Base-by-base conservation (phyloP, 1,140 invertebrate genomes). In the Heterodera schachtii region DNA sequence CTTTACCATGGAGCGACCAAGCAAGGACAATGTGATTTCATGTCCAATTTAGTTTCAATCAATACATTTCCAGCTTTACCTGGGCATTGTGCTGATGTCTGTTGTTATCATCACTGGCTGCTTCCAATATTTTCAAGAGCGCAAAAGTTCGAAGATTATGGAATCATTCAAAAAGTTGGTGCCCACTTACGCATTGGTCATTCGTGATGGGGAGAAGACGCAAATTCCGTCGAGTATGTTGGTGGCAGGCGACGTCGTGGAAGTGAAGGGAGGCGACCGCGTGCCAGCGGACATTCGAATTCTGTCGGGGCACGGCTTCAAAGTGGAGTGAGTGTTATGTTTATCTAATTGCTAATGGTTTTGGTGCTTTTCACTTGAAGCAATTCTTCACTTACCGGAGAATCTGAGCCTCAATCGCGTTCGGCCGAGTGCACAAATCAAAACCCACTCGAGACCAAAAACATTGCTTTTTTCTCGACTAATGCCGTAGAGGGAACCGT, bases 61-160 rank as follows among this genome's bases (percentile, higher is more conserved):
- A 43, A 47, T n/a, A 13, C n/a, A 66, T 47, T 74, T 86, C 60
- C 44, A 82, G 92, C 93, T 98, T 86, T 98, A 95, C 92, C 93
- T 98, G 89, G 96, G 96, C 90, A 94, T 97, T 91, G 96, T 97
- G 90, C 93, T 98, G 91, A 94, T 95, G 86, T 94, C 94, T 91
- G 96, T 98, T 86, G 96, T 98, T 79, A 95, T 98, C 90, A 94
- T 98, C 86, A 97, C 96, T 88, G 96, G 96, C 90, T 94, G 95
- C 91, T 98, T 98, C 93, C 97, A 96, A 83, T 98, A 97, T 92
- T 97, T 96, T 91, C 96, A 98, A 93, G 96, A 98, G 92, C 95
- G 94, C 91, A 97, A 97, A 92, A 96, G 95, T 83, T 91, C 92
- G 16, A 92, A 92, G 80, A 93, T 94, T 21, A 95, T 95, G 94